Conservation (phyloP, 2,113 vertebrate genomes). For the Symphodus melops region DNA sequence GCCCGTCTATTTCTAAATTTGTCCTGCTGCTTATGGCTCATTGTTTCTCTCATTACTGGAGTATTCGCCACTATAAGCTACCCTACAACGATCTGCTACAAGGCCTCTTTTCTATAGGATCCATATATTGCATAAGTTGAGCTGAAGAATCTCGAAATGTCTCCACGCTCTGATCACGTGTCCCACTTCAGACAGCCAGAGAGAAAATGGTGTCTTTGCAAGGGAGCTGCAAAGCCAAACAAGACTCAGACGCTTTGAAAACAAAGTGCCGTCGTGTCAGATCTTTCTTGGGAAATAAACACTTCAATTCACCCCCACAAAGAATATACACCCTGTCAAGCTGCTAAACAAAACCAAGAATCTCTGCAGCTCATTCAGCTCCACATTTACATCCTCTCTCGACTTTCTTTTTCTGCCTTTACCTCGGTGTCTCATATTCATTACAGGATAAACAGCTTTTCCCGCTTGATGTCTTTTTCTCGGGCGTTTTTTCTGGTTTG, state of each 20-base stretch:
- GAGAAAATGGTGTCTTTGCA: not conserved
- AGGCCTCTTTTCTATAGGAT: not conserved
- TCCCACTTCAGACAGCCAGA: slow-evolving; percentile 1
- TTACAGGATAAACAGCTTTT: slow-evolving; percentile 19
- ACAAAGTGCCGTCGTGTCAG: slow-evolving; percentile 54
- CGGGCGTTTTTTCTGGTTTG: not conserved
- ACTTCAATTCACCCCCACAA: slow-evolving; percentile 36
- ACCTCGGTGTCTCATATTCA: slow-evolving; percentile 15
- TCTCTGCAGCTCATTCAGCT: slow-evolving; percentile 8
- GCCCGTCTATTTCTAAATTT: not conserved
- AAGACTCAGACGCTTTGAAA: slow-evolving; percentile 45
- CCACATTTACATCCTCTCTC: not conserved
- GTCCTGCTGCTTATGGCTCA: not conserved
- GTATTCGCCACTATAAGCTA: not conserved
- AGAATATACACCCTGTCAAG: slow-evolving; percentile 29
- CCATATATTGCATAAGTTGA: not conserved
- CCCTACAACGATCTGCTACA: not conserved
- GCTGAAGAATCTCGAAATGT: not conserved
- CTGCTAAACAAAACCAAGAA: slow-evolving; percentile 37
- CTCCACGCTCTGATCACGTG: slow-evolving; percentile 11
- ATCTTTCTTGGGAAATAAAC: slow-evolving; percentile 70
- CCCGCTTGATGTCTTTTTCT: slow-evolving; percentile 4
- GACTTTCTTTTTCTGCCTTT: slow-evolving; percentile 18
- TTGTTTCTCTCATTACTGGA: not conserved
- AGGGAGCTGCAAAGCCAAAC: slow-evolving; percentile 43